Base-by-base conservation (phyloP, 2,797 vertebrate species). In the Spinibarbus caldwelli region DNA sequence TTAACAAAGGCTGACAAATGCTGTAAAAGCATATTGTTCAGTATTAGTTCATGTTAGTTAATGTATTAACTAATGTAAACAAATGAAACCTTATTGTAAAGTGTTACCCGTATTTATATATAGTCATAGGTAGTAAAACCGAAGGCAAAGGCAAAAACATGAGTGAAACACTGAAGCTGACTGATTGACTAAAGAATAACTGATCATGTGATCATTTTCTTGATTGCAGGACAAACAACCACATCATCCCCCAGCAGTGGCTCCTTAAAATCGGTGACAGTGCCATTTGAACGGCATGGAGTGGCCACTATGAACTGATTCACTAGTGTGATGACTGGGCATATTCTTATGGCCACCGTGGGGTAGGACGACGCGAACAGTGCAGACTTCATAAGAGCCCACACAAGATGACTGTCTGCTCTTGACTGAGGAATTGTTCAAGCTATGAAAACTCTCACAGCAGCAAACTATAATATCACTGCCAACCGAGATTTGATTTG, bases 321-420 rank as follows among this genome's bases (percentile, higher is more conserved):
- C 87, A 89, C 79, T 89, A 47, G 10, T 6, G 64, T 79, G 86
- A 85, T 73, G 90, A 80, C 68, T 86, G 88, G 88, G 85, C 82
- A 84, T 62, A 90, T 81, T 52, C 89, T 90, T 88, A 80, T 47
- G 49, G 73, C 38, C 76, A 82, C 43, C 43, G 49, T 43, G 54
- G 82, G 68, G 54, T 73, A 36, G 68, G 88, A 83, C 81, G 78
- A 86, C 80, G 66, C 78, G 85, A 91, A 88, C 89, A 89, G 90
- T 87, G 68, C 85, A 73, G 57, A 84, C 64, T 78, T 86, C 78
- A 84, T 81, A 36, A 59, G 66, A 79, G 80, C 54, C 77, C 87
- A 70, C 80, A 85, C 86, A 86, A 86, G 17, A 85, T 26, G 79
- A 81, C 77, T 87, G 73, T 89, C 88, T 89, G 90, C 88, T 90